A percentile compares a stretch with the other conserved stretches of the same genome.
Evolutionary conservation across 2,888 invertebrate species (phyloP).

Genomic region (Amiota mariae): DNA sequence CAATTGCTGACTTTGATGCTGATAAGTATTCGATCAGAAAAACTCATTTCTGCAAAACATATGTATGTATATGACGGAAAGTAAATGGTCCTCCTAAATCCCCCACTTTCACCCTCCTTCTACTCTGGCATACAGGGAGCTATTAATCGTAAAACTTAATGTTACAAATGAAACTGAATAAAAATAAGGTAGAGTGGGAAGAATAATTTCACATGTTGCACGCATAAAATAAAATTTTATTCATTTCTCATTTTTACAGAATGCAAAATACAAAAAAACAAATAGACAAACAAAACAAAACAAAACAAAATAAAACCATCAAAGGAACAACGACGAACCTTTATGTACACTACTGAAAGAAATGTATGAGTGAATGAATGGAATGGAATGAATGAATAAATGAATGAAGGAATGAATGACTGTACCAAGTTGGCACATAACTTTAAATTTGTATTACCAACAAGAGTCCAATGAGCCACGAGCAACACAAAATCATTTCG

Average conservation of each 20-base stretch:
- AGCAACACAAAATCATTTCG: slow-evolving; percentile 28
- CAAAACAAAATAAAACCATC: slow-evolving; percentile 33
- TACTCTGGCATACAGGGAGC: not conserved
- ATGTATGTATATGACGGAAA: slow-evolving; percentile 1
- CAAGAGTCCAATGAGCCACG: slow-evolving; percentile 61
- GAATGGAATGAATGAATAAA: not conserved
- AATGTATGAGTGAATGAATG: slow-evolving; percentile 36
- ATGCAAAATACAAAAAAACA: slow-evolving; percentile 54
- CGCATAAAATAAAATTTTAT: slow-evolving; percentile 71
- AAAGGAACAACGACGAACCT: slow-evolving; percentile 3
- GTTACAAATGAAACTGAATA: slow-evolving; percentile 41
- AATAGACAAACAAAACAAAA: slow-evolving; percentile 35
- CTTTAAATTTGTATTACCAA: slow-evolving; percentile 67
- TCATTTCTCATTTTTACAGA: slow-evolving; percentile 65
- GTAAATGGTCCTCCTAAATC: no score
- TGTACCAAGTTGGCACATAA: slow-evolving; percentile 52
- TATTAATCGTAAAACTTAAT: slow-evolving; percentile 58
- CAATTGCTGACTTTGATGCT: slow-evolving; percentile 14
- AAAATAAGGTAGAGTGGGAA: slow-evolving; percentile 32
- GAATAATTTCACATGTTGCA: slow-evolving; percentile 69
- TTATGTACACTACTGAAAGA: not conserved
- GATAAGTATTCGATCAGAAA: slow-evolving; percentile 15
- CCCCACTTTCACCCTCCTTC: no score
- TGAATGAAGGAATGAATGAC: slow-evolving; percentile 12
- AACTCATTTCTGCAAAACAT: not conserved